Evolutionary conservation across 2,113 vertebrate species (phyloP).

Genomic region (Athene noctua): DNA sequence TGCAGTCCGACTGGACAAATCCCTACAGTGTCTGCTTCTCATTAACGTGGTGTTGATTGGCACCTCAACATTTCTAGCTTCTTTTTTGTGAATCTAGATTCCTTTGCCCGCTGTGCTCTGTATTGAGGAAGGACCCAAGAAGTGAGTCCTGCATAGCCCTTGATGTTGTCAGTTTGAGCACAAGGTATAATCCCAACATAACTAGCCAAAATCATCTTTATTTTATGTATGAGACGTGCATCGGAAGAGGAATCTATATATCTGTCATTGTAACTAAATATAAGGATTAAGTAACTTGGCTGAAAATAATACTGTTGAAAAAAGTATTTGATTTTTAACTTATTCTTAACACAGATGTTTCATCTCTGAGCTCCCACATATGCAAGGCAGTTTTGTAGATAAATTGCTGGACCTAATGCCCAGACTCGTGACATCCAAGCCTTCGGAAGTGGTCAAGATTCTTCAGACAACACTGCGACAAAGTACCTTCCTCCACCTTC

Average conservation of each 20-base stretch:
- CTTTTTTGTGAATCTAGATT: not conserved
- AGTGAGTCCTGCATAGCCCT: not conserved
- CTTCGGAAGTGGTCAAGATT: slow-evolving; percentile 90
- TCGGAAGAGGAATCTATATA: not conserved
- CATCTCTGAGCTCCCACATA: slow-evolving; percentile 86
- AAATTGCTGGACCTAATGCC: slow-evolving; percentile 93
- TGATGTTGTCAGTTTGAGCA: not conserved
- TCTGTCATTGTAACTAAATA: not conserved
- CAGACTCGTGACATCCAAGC: slow-evolving; percentile 88
- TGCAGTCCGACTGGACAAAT: not conserved
- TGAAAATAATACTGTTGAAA: not conserved
- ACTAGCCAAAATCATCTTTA: not conserved
- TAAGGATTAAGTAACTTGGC: not conserved
- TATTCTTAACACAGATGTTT: slow-evolving; percentile 78
- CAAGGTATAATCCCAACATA: not conserved
- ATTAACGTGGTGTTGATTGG: not conserved
- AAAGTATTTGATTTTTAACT: not conserved
- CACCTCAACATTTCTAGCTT: not conserved
- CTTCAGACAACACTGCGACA: slow-evolving; percentile 90
- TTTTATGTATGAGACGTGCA: not conserved
- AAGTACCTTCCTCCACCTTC: slow-evolving; percentile 87
- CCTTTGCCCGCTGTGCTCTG: not conserved
- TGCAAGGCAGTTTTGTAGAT: slow-evolving; percentile 94
- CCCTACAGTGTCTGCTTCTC: not conserved
- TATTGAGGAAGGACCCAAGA: not conserved